phyloP scores from a whole-genome alignment of 2,113 vertebrate species.

The Martes martes region DNA sequence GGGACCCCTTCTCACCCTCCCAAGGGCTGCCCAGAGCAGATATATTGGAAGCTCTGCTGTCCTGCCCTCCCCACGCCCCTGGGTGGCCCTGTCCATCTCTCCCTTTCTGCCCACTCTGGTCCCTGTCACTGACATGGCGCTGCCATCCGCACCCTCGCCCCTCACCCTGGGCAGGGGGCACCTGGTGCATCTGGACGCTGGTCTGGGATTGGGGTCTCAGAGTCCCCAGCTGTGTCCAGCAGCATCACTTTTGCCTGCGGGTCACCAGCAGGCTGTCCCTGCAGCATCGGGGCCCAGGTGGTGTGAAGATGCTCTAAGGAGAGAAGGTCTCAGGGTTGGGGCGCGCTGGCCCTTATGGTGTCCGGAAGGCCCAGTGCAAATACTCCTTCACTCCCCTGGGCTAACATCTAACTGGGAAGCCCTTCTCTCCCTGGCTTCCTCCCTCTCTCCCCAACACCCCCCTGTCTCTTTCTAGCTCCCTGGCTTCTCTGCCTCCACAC shows the following conservation, averaged over 20 bases:
- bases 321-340: no score
- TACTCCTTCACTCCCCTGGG: rapidly evolving
- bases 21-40: not conserved
- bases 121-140: rapidly evolving
- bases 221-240: not conserved
- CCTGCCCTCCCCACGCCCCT: not conserved
- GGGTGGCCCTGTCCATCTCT: not conserved
- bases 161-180: not conserved
- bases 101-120: not conserved
- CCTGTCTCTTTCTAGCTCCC: not conserved
- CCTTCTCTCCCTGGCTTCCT: not conserved
- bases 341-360: rapidly evolving
- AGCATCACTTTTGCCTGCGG: not conserved
- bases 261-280: not conserved
- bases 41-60: not conserved
- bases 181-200: no score
- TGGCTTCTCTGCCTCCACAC: not conserved
- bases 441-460: no score
- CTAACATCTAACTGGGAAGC: not conserved
- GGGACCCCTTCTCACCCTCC: not conserved
- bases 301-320: not conserved
- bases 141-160: rapidly evolving
- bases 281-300: not conserved
- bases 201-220: not conserved
- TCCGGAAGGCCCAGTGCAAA: not conserved